A percentile compares a stretch with the other conserved stretches of the same genome.
phyloP scores from a whole-genome alignment of 2,888 invertebrate genomes.

The Dascillus cervinus region DNA sequence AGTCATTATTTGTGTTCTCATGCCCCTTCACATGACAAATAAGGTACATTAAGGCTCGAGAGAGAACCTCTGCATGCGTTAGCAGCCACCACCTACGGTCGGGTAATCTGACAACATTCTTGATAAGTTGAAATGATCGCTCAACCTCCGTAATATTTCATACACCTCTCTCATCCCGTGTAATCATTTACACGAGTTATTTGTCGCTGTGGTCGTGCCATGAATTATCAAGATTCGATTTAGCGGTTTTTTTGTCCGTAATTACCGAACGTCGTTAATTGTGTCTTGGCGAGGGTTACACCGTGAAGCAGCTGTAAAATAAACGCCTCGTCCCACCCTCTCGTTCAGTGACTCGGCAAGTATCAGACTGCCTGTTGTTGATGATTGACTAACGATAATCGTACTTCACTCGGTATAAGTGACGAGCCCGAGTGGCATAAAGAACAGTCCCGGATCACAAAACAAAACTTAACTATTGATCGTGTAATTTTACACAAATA shows the following conservation, averaged over 20 bases:
- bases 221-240: too few species aligned
- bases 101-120: constrained; percentile 35
- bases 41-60: constrained; percentile 24
- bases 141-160: constrained; percentile 30
- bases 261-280: too few species aligned
- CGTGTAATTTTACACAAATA: too few species aligned
- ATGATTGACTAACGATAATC: constrained; percentile 33
- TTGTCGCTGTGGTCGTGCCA: too few species aligned
- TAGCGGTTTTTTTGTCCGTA: too few species aligned
- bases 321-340: constrained; percentile 19
- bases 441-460: too few species aligned
- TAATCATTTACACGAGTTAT: constrained; percentile 25
- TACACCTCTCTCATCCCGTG: constrained; percentile 16
- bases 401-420: constrained; percentile 28
- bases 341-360: constrained; percentile 26
- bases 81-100: constrained; percentile 29
- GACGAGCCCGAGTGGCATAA: constrained; percentile 30
- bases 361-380: constrained; percentile 24
- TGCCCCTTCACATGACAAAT: constrained; percentile 27
- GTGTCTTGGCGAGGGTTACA: constrained; percentile 3
- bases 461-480: too few species aligned
- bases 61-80: constrained; percentile 21
- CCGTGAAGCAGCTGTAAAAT: constrained; percentile 20
- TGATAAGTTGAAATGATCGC: constrained; percentile 33
- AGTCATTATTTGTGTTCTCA: constrained; percentile 6